Conservation (phyloP, 2,888 invertebrate genomes). For the Nemoura dubitans region DNA sequence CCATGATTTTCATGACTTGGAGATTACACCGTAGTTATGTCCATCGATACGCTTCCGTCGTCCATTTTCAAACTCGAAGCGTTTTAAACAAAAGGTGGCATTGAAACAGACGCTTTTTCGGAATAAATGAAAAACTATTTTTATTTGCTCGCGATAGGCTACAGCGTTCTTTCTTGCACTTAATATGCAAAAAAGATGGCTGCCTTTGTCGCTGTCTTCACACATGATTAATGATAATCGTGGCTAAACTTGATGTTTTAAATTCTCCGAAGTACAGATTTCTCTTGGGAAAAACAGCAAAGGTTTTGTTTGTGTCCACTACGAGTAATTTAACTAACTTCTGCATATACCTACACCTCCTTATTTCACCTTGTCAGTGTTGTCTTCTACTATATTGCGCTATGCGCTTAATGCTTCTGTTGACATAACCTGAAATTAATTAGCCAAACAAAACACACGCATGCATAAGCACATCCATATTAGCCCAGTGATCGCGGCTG, state of each 20-base stretch:
- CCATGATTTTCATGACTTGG: constrained; percentile 38
- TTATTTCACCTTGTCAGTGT: background rate
- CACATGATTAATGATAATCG: constrained; percentile 1
- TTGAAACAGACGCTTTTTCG: constrained; percentile 24
- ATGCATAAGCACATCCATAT: background rate
- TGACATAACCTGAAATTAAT: background rate
- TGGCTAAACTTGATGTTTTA: background rate
- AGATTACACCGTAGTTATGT: constrained; percentile 25
- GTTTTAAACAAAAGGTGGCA: background rate
- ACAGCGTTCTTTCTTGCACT: background rate
- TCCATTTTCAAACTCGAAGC: constrained; percentile 26
- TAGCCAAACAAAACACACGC: background rate
- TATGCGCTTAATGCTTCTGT: background rate
- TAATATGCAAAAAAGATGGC: background rate
- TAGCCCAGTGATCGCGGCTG: background rate
- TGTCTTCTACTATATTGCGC: background rate
- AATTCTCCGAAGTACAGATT: background rate
- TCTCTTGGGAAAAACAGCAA: background rate
- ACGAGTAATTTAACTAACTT: background rate
- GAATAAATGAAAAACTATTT: background rate
- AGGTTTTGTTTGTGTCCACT: background rate
- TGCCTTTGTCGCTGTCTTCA: background rate
- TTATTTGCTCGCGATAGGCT: background rate
- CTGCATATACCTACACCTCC: background rate
- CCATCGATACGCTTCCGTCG: constrained; percentile 17